phyloP scores from a whole-genome alignment of 2,888 invertebrate species.

The Sminthurinus aureus region DNA sequence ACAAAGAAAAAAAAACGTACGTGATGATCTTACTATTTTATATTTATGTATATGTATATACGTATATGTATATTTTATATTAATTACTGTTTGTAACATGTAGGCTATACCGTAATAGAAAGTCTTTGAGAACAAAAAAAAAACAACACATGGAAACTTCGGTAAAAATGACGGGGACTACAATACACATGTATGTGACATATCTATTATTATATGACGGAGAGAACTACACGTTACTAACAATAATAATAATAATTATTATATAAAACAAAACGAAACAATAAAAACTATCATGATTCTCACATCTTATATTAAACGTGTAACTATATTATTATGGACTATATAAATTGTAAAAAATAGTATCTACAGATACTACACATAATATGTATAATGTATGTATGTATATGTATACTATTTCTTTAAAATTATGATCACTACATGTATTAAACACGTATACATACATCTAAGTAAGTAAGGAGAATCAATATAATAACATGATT shows the following conservation, averaged over 20 bases:
- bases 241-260: background rate
- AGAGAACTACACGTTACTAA: background rate
- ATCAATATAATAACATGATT: background rate
- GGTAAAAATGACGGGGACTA: background rate
- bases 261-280: background rate
- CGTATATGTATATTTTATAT: background rate
- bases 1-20: background rate
- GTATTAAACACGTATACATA: background rate
- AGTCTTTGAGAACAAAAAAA: background rate
- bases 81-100: background rate
- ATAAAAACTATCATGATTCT: background rate
- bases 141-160: background rate
- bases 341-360: background rate
- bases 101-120: background rate
- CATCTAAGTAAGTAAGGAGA: background rate
- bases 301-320: background rate
- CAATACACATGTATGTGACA: background rate
- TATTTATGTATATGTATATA: too few species aligned
- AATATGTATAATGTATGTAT: conserved; percentile 9
- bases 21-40: too few species aligned
- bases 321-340: too few species aligned
- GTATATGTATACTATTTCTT: background rate
- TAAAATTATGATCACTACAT: background rate
- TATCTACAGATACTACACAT: too few species aligned
- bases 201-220: background rate